Percentiles rank a stretch among this genome's conserved stretches.
Evolutionary conservation across 2,113 vertebrate genomes (phyloP).

Genomic region (Podilymbus podiceps): DNA sequence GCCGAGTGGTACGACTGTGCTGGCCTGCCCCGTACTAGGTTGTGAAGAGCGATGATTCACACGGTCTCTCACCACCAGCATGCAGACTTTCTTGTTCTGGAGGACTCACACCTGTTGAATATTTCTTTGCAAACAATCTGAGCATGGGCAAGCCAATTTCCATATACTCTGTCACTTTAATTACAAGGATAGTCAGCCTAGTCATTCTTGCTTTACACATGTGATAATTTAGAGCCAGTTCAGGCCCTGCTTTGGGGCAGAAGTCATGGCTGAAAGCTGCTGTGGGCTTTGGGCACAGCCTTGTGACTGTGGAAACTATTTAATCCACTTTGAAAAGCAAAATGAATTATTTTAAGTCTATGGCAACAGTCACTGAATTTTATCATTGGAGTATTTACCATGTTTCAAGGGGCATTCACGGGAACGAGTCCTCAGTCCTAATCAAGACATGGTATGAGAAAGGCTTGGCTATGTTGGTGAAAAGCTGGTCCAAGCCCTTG

Average conservation of each 20-base stretch:
- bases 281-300: not conserved
- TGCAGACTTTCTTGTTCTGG: slow-evolving; percentile 54
- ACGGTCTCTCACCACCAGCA: not conserved
- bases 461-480: not conserved
- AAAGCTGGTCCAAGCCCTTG: not conserved
- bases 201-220: not conserved
- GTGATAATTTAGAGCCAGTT: not conserved
- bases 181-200: not conserved
- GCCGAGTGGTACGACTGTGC: not conserved
- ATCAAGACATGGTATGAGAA: not conserved
- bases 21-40: not conserved
- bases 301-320: not conserved
- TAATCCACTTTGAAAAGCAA: not conserved
- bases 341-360: not conserved
- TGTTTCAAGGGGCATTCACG: not conserved
- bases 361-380: not conserved
- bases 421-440: not conserved
- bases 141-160: not conserved
- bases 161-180: not conserved
- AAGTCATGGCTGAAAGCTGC: not conserved
- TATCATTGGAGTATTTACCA: not conserved
- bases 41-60: not conserved
- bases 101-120: not conserved
- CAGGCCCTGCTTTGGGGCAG: not conserved
- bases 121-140: not conserved